These are phyloP conservation scores for Callopanchax toddi DNA, from an alignment of 2,113 vertebrate genomes.

Conservation along the genomic window DNA sequence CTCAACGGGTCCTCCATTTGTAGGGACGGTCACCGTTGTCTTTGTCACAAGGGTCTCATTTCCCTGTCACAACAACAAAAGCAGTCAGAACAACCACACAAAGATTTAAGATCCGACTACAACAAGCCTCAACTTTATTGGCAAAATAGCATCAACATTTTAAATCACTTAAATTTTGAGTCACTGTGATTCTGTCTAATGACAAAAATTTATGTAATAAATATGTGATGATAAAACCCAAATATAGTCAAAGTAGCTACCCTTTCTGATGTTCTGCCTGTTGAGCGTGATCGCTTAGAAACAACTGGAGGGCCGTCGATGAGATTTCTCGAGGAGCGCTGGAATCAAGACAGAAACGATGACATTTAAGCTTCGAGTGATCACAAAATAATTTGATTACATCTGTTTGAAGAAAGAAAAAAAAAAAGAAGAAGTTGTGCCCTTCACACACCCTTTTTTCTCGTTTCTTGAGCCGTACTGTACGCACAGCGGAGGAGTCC, in stretches of 20 bases:
- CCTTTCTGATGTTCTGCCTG: conserved; percentile 82
- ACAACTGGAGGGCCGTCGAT: conserved; percentile 85
- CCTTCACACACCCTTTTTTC: conserved; percentile 87
- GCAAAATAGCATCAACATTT: too few relatives aligned
- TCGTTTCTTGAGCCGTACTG: conserved; percentile 89
- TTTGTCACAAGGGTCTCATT: conserved; percentile 94
- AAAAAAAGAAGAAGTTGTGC: too few relatives aligned
- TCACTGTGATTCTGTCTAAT: neutral
- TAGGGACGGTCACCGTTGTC: conserved; percentile 92
- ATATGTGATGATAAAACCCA: neutral
- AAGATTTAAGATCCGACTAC: too few relatives aligned
- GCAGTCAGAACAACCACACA: neutral
- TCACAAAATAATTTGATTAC: neutral
- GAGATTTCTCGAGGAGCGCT: conserved; percentile 92
- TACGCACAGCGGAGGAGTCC: conserved; percentile 90
- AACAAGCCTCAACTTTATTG: too few relatives aligned
- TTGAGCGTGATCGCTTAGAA: conserved; percentile 89
- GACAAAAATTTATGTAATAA: neutral
- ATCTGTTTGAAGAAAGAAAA: neutral
- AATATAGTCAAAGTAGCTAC: conserved; percentile 63
- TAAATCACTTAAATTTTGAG: too few relatives aligned
- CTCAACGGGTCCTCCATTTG: conserved; percentile 91
- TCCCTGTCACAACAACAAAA: conserved; percentile 66
- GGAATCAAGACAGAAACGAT: conserved; percentile 29
- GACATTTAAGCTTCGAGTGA: neutral